A percentile compares a stretch with the other conserved stretches of the same genome.
Conservation (phyloP, 2,888 invertebrate genomes). For the Apodemia zela region DNA sequence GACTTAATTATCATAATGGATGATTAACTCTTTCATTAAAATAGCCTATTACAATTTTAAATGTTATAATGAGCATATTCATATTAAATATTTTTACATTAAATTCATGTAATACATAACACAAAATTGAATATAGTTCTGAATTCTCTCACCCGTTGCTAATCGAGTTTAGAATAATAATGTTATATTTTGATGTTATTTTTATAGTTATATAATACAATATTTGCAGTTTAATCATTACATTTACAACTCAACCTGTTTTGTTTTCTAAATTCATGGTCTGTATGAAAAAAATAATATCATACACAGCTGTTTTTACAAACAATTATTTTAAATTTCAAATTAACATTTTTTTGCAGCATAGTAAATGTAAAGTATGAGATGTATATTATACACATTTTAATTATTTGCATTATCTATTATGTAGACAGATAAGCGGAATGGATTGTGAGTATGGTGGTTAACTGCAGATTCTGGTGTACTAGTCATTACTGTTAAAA, state of each 20-base stretch:
- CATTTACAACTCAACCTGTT: background rate
- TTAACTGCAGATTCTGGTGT: background rate
- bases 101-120: too few species aligned
- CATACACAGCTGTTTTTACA: background rate
- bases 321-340: background rate
- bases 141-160: background rate
- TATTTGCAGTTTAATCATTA: slow-evolving; percentile 6
- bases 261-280: background rate
- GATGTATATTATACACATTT: background rate
- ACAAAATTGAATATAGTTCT: too few species aligned
- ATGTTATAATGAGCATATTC: too few species aligned
- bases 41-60: too few species aligned
- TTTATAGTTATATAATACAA: background rate
- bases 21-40: too few species aligned
- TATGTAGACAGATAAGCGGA: background rate
- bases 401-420: background rate
- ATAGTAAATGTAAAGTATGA: too few species aligned
- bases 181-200: too few species aligned
- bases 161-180: too few species aligned
- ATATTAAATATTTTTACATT: too few species aligned
- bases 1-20: too few species aligned
- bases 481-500: slow-evolving; percentile 54
- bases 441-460: background rate
- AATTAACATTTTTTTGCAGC: background rate
- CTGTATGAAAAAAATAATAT: background rate